Conservation (phyloP, 2,113 vertebrate genomes). For the Sardina pilchardus region DNA sequence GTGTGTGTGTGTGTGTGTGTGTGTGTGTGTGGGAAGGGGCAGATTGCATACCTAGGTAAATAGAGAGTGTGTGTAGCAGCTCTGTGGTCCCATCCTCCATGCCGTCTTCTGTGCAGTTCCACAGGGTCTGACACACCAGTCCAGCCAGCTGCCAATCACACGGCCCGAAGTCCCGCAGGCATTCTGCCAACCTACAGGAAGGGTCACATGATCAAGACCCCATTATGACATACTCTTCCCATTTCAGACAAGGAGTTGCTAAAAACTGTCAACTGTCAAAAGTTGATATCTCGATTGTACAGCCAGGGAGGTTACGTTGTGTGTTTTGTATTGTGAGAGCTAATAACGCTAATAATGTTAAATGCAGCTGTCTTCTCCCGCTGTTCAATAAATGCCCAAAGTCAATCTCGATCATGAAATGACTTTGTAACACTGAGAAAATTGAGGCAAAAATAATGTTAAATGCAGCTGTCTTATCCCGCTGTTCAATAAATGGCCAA, state of each 20-base stretch:
- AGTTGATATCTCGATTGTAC: too few relatives aligned
- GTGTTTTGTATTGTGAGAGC: too few relatives aligned
- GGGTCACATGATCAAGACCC: neutral
- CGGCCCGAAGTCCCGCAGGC: slow-evolving; percentile 85
- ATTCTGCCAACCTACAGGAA: slow-evolving; percentile 80
- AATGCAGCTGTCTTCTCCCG: too few relatives aligned
- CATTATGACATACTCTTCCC: neutral
- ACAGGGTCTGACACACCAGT: slow-evolving; percentile 88
- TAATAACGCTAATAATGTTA: too few relatives aligned
- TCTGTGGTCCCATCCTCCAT: slow-evolving; percentile 54
- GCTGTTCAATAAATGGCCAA: too few relatives aligned
- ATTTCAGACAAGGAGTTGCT: neutral
- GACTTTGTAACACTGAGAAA: too few relatives aligned
- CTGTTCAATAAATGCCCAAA: too few relatives aligned
- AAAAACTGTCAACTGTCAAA: too few relatives aligned
- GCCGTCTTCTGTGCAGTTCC: slow-evolving; percentile 82
- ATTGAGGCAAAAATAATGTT: too few relatives aligned
- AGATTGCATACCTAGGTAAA: slow-evolving; percentile 76
- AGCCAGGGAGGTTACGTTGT: too few relatives aligned
- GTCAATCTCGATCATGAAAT: too few relatives aligned
- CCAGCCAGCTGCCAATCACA: slow-evolving; percentile 90
- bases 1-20: slow-evolving; percentile 23
- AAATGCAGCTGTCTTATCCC: too few relatives aligned
- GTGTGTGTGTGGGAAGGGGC: slow-evolving; percentile 16
- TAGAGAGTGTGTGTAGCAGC: slow-evolving; percentile 72